phyloP scores from a whole-genome alignment of 2,113 vertebrate species.

The Hassar affinis region DNA sequence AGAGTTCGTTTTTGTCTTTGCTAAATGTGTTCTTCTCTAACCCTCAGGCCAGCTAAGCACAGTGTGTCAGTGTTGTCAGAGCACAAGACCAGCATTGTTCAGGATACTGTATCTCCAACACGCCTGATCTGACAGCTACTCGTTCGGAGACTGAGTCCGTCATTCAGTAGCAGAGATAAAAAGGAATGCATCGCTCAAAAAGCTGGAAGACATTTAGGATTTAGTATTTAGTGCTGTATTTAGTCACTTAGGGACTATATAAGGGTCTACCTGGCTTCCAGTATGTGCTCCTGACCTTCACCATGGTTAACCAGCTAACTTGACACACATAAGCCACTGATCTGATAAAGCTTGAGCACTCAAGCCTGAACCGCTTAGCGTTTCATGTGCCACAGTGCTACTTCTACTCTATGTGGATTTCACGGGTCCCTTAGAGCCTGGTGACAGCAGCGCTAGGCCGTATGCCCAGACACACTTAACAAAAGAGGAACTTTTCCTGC shows the following conservation, averaged over 20 bases:
- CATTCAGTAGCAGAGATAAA: background rate
- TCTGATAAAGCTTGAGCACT: background rate
- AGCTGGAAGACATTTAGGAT: background rate
- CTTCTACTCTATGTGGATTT: background rate
- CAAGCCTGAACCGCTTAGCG: background rate
- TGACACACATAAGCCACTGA: background rate
- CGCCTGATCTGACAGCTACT: background rate
- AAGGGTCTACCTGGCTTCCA: background rate
- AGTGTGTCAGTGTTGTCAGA: conserved; percentile 12
- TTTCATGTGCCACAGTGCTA: background rate
- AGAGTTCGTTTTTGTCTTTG: background rate
- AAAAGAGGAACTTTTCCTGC: conserved; percentile 26
- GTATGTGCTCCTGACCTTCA: background rate
- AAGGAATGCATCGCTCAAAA: background rate
- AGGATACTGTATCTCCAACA: conserved; percentile 23
- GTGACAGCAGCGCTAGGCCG: background rate
- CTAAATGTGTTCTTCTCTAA: too few species aligned
- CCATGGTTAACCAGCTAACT: background rate
- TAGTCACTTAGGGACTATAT: background rate
- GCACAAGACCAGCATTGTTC: conserved; percentile 44
- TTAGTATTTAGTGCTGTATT: too few species aligned
- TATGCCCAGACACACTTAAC: background rate
- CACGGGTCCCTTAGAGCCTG: background rate
- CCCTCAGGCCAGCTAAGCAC: background rate
- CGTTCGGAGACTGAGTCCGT: background rate